Evolutionary conservation across 1,140 invertebrate species (phyloP), one percentile per base, ranked within the genome.

Genomic region (Tribolium castaneum): DNA sequence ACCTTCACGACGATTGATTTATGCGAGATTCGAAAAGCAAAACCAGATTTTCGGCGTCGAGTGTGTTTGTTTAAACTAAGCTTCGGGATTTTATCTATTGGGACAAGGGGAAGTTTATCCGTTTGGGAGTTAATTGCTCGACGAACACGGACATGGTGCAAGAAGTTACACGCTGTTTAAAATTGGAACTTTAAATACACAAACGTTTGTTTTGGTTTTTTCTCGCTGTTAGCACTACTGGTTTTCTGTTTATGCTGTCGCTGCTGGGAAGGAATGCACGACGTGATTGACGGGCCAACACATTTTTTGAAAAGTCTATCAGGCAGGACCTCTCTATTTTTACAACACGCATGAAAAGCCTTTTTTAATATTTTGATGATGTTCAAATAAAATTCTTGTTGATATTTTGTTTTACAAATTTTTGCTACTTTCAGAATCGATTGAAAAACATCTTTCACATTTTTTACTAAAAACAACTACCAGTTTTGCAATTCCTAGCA

Each of bases 181-280:
- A 72, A 72, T 72, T 52, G 50, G 49, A 54, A 73, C 49, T 73
- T 73, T 73, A 51, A 73, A 73, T 52, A 73, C 30, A 73, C 49
- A 73, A 52, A 73, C 30, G 71, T 19, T 35, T 52, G 45, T 73
- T 51, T 73, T 51, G 51, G 16, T 52, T 73, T 54, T 66, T 66
- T 13, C 14, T 25, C 30, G 12, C 3, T 35, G 59, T 66, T 66
- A 66, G 59, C 59, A 66, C 59, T 62, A 62, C 56, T 62, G 52
- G 52, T 14, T 56, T 50, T 56, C 52, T 59, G 59, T 66, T 66
- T 66, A 66, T 14, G 59, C 10, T 66, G 59, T 66, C 59, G 30
- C 59, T 35, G 35, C 30, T 66, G 59, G 59, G 16, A 14, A 19
- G 13, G 49, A 50, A 50, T 50, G 19, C 7, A 25, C 30, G 30